Conservation (phyloP, 2,888 invertebrate species). For the Cephus pulcher region DNA sequence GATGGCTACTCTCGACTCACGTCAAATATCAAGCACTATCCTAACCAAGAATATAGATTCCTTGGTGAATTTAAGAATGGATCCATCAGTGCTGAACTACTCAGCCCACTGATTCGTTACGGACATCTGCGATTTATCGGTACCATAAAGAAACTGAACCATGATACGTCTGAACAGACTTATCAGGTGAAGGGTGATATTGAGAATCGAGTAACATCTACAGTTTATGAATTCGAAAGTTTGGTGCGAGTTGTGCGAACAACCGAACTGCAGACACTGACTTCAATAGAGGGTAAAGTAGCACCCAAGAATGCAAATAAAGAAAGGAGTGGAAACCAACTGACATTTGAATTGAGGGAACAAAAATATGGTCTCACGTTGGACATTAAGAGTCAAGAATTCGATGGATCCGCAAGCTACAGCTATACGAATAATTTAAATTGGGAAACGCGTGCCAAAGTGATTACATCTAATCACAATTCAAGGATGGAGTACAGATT, state of each 20-base stretch:
- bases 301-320: slow-evolving; percentile 20
- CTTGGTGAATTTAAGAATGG: slow-evolving; percentile 35
- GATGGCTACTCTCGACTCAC: slow-evolving; percentile 41
- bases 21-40: slow-evolving; percentile 39
- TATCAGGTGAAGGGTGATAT: slow-evolving; percentile 48
- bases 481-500: slow-evolving; percentile 31
- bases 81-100: slow-evolving; percentile 36
- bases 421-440: slow-evolving; percentile 50
- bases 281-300: slow-evolving; percentile 28
- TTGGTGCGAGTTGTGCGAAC: slow-evolving; percentile 14
- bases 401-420: slow-evolving; percentile 37
- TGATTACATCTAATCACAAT: neutral
- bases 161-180: neutral
- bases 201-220: slow-evolving; percentile 29
- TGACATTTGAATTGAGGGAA: slow-evolving; percentile 36
- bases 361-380: slow-evolving; percentile 38
- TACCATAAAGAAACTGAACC: slow-evolving; percentile 29
- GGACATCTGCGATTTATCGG: slow-evolving; percentile 48
- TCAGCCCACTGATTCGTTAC: slow-evolving; percentile 34
- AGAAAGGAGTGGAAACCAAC: slow-evolving; percentile 6
- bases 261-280: slow-evolving; percentile 20
- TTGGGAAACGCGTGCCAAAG: slow-evolving; percentile 42
- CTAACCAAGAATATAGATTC: slow-evolving; percentile 42
- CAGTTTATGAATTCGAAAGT: slow-evolving; percentile 30
- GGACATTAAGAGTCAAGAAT: slow-evolving; percentile 14